phyloP scores from a whole-genome alignment of 2,113 vertebrate genomes.

The Seriola rivoliana region DNA sequence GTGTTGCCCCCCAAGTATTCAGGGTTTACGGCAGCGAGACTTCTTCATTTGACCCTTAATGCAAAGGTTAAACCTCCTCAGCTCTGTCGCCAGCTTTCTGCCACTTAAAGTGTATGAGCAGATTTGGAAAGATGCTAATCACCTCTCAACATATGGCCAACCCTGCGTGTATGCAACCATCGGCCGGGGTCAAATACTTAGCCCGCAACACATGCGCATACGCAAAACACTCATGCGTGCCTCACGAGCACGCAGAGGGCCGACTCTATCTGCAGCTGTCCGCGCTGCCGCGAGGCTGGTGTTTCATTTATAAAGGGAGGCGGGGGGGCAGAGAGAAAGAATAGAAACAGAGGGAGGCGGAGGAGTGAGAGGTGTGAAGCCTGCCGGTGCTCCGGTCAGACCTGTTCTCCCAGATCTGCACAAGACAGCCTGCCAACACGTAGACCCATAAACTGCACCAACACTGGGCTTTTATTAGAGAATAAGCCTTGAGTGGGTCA shows the following conservation, averaged over 20 bases:
- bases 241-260: not conserved
- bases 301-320: conserved; percentile 41
- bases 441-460: not conserved
- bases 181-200: conserved; percentile 18
- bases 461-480: not conserved
- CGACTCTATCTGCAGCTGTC: not conserved
- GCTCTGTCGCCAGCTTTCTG: not conserved
- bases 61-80: conserved; percentile 9
- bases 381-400: conserved; percentile 24
- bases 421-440: conserved; percentile 3
- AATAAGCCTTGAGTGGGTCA: not conserved
- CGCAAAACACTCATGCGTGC: not conserved
- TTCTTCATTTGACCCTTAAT: conserved; percentile 7
- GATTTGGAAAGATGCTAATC: conserved; percentile 28
- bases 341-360: conserved; percentile 46
- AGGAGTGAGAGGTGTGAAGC: conserved; percentile 39
- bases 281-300: not conserved
- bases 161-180: not conserved
- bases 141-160: not conserved
- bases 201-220: not conserved
- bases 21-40: not conserved
- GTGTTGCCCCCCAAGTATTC: not conserved
- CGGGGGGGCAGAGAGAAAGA: conserved; percentile 31
- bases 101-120: conserved; percentile 12
- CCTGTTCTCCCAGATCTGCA: conserved; percentile 35